Percentiles rank a stretch among this genome's conserved stretches.
Conservation (phyloP, 2,888 invertebrate species). For the Eugnorisma glareosa region DNA sequence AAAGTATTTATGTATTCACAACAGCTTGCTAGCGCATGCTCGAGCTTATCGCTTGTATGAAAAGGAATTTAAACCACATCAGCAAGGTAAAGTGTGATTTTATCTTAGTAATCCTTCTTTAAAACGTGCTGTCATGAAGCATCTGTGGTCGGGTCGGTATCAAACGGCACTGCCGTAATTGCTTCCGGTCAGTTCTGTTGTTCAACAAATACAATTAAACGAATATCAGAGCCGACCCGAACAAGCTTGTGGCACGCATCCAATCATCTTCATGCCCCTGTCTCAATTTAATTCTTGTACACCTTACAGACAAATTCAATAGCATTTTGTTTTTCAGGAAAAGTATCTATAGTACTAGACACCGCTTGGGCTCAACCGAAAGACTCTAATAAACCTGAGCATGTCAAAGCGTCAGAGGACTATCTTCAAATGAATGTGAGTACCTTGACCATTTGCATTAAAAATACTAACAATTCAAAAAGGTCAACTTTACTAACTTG, state of each 20-base stretch:
- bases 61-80: constrained; percentile 86
- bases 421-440: constrained; percentile 90
- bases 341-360: constrained; percentile 90
- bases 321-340: constrained; percentile 80
- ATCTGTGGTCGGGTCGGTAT: neutral
- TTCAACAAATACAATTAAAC: neutral
- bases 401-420: constrained; percentile 88
- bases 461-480: no score
- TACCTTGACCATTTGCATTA: constrained; percentile 49
- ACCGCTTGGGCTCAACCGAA: constrained; percentile 90
- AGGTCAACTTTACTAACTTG: no score
- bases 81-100: constrained; percentile 83
- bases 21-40: no score
- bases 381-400: constrained; percentile 80
- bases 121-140: neutral
- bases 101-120: neutral
- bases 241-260: neutral
- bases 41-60: constrained; percentile 92
- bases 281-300: no score
- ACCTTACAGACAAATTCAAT: no score
- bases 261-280: neutral
- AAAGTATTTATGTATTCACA: constrained; percentile 87
- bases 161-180: no score
- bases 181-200: neutral
- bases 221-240: neutral